Conservation (phyloP, 2,888 invertebrate species). For the Polymixis flavicincta region DNA sequence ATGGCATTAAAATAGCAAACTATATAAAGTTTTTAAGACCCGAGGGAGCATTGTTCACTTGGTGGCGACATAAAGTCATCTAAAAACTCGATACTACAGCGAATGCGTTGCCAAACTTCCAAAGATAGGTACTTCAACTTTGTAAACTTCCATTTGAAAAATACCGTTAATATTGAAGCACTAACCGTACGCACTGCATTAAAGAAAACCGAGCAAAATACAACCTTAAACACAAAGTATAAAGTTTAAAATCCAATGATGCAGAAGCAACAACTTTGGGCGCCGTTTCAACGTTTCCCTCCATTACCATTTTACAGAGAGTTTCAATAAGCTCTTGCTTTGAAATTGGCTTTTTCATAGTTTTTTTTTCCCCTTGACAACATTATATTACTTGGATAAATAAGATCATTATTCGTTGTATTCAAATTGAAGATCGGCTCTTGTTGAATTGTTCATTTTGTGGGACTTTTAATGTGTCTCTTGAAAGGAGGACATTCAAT, state of each 20-base stretch:
- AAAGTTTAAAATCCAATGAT: slow-evolving; percentile 61
- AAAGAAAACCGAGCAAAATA: slow-evolving; percentile 39
- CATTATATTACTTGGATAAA: slow-evolving; percentile 65
- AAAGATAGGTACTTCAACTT: slow-evolving; percentile 63
- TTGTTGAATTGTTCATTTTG: slow-evolving; percentile 61
- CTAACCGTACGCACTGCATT: slow-evolving; percentile 64
- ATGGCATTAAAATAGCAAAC: slow-evolving; percentile 1
- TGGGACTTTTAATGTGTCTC: slow-evolving; percentile 55
- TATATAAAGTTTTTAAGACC: slow-evolving; percentile 22
- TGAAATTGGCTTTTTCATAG: slow-evolving; percentile 68
- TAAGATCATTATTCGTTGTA: slow-evolving; percentile 65
- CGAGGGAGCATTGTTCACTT: slow-evolving; percentile 40
- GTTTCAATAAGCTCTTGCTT: slow-evolving; percentile 72
- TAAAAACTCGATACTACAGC: slow-evolving; percentile 46
- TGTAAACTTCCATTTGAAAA: slow-evolving; percentile 63
- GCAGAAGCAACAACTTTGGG: slow-evolving; percentile 54
- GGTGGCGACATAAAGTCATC: slow-evolving; percentile 44
- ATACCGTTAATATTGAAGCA: slow-evolving; percentile 62
- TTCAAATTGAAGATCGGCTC: slow-evolving; percentile 58
- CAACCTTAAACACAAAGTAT: slow-evolving; percentile 40
- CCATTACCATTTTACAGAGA: slow-evolving; percentile 69
- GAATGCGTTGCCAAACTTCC: slow-evolving; percentile 62
- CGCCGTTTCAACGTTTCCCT: slow-evolving; percentile 66
- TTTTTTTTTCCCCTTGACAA: slow-evolving; percentile 60
- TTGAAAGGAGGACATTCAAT: slow-evolving; percentile 49